Base-by-base conservation (phyloP, 2,888 invertebrate species). In the Lydus trimaculatus region DNA sequence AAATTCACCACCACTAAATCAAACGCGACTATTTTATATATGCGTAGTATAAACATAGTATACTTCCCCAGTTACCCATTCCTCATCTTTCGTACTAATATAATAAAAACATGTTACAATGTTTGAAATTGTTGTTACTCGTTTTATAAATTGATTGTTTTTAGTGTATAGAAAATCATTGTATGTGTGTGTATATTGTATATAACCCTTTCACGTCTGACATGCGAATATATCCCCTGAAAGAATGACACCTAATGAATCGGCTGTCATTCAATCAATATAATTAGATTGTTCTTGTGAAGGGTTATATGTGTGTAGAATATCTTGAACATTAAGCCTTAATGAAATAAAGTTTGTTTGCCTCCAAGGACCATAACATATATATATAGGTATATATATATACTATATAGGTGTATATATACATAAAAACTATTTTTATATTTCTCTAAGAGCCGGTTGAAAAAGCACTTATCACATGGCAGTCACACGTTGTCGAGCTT, bases 241-340 rank as follows among this genome's bases (percentile, higher is more conserved):
- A 80, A 82, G 82, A 83, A 84, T 83, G 84, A 85, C 84, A 84
- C 79, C 84, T 84, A 85, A 85, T 85, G 85, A 85, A 85, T 85
- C 83, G 84, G 78, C 85, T 84, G 85, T 85, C 85, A 84, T 84
- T 85, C 85, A 85, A 85, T 85, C 85, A 85, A 84, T 85, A 83
- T 85, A 85, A 85, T 85, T 84, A 84, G 84, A 85, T 85, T 85
- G 85, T 83, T 83, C 79, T 79, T 77, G 71, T 75, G 79, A 82
- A 83, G 84, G 83, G 83, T 84, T 84, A 80, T 82, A 33, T 43
- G 83, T 83, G 84, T 82, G 80, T 79, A 77, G 83, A 84, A 84
- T 84, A 84, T 81, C 83, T 81, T 73, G 73, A 72, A 76, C 80
- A 81, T 81, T 81, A 80, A 75, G 80, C 77, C 73, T 75, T 83